Conservation (phyloP, 2,888 invertebrate species). For the Mesorhabditis spiculigera region DNA sequence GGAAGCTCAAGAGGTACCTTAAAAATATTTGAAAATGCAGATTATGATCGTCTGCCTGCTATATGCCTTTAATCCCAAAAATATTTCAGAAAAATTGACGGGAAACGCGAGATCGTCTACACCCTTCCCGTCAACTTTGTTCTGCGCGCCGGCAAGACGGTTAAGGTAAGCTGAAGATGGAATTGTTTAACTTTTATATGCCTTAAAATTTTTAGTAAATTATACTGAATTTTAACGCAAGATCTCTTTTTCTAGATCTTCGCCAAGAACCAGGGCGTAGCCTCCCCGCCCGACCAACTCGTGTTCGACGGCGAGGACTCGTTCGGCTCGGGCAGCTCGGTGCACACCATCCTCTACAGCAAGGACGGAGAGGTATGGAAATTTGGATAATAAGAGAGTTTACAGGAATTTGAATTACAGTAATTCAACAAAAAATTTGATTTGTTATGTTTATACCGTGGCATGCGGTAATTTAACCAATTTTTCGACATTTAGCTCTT, state of each 20-base stretch:
- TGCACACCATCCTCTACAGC: constrained; percentile 57
- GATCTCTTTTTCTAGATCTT: constrained; percentile 41
- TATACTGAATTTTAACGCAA: neutral
- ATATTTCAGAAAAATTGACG: constrained; percentile 52
- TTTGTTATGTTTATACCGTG: too few species aligned
- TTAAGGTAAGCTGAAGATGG: constrained; percentile 30
- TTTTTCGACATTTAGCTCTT: too few species aligned
- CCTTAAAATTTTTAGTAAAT: constrained; percentile 3
- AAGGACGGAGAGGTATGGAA: constrained; percentile 50
- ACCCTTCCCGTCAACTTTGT: constrained; percentile 37
- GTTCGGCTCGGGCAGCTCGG: constrained; percentile 52
- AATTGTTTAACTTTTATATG: neutral
- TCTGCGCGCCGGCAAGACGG: constrained; percentile 37
- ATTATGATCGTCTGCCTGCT: neutral
- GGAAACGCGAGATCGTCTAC: constrained; percentile 44
- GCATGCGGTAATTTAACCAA: too few species aligned
- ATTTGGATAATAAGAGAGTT: too few species aligned
- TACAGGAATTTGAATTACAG: too few species aligned
- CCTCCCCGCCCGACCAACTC: constrained; percentile 51
- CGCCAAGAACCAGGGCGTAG: constrained; percentile 44
- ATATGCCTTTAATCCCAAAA: neutral
- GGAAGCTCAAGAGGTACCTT: constrained; percentile 54
- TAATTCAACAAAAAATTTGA: too few species aligned
- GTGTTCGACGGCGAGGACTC: constrained; percentile 54
- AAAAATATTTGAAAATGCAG: constrained; percentile 50